phyloP scores from a whole-genome alignment of 2,888 invertebrate species.

The Stratiomys singularior region DNA sequence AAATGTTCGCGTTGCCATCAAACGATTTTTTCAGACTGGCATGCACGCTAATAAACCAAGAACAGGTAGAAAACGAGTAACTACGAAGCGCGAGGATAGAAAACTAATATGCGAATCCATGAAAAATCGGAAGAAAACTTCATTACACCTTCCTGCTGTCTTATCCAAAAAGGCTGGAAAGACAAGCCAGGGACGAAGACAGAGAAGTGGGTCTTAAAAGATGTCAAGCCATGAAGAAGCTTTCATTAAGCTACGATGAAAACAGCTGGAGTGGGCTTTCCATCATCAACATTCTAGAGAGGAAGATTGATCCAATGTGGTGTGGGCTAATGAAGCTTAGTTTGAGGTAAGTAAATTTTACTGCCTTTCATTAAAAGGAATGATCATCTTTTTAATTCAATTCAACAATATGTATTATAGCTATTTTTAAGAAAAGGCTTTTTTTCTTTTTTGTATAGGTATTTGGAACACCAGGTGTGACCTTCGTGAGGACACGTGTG shows the following conservation, averaged over 20 bases:
- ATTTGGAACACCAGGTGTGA: not conserved
- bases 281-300: not conserved
- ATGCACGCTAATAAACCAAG: slow-evolving; percentile 4
- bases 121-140: not conserved
- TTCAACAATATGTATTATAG: too few relatives aligned
- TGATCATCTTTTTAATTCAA: not conserved
- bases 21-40: not conserved
- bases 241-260: not conserved
- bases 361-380: not conserved
- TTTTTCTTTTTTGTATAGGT: not conserved
- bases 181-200: not conserved
- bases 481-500: not conserved
- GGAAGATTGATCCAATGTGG: slow-evolving; percentile 4
- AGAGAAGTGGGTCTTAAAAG: not conserved
- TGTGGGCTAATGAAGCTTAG: not conserved
- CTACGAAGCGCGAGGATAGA: not conserved
- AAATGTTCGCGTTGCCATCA: slow-evolving; percentile 7
- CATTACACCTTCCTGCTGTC: not conserved
- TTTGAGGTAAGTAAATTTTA: not conserved
- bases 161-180: not conserved
- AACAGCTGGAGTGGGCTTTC: not conserved
- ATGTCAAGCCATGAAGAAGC: not conserved
- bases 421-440: not conserved
- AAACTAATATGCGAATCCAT: slow-evolving; percentile 1
- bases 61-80: not conserved